Base-by-base conservation (phyloP, 1,140 invertebrate species). In the Planococcus citri region DNA sequence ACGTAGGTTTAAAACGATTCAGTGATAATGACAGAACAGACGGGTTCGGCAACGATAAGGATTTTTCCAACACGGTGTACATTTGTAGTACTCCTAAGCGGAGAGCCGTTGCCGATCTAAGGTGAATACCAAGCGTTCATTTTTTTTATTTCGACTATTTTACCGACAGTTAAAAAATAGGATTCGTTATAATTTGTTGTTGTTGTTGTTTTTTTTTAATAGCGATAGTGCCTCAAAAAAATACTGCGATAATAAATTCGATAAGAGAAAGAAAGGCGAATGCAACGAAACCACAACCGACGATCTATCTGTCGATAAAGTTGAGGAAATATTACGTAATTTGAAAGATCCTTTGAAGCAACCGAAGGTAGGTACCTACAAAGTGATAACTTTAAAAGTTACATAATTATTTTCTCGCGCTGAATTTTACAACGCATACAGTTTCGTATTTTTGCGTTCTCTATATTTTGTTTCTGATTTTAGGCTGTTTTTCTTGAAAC, bases 401-500 rank as follows among this genome's bases (percentile, higher is more conserved):
- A n/a, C n/a, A n/a, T n/a, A 10, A 41, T n/a, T 9, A 41, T 41
- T 41, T 41, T 41, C 37, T 41, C n/a, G 9, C n/a, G 37, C 37
- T 41, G 9, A 9, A 9, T 41, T 41, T 41, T 41, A 41, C n/a
- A n/a, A 41, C 9, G 37, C 9, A 9, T n/a, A 41, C 9, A 41
- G 9, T 41, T 10, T 41, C 37, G 37, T 41, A 41, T 41, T 41
- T n/a, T n/a, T n/a, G n/a, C n/a, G n/a, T 33, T 33, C 29, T 33
- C 29, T 33, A 33, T 33, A 33, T 17, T 51, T 51, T 51, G 12
- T 51, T 51, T 17, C n/a, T 20, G 22, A 12, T 57, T 72, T 67
- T 68, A 82, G 78, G 83, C 88, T 0, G 78, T 93, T 1, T 92
- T 93, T 75, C 87, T 89, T 70, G 90, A 90, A 60, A 88, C 91